Percentiles rank a stretch among this genome's conserved stretches.
Conservation (phyloP, 2,113 vertebrate genomes). For the Pseudorasbora parva region DNA sequence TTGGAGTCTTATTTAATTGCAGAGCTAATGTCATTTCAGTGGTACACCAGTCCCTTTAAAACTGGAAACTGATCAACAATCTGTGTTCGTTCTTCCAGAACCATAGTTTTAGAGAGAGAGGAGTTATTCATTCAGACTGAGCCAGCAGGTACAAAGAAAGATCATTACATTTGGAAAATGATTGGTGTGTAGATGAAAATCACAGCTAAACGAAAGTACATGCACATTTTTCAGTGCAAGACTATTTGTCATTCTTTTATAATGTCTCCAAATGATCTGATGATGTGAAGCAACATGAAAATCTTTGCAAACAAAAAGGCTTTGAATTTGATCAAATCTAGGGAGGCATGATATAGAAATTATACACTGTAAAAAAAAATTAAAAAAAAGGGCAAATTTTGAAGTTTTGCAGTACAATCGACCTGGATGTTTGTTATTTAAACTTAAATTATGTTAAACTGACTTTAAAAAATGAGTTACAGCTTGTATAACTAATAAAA, state of each 20-base stretch:
- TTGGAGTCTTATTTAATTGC: constrained; percentile 18
- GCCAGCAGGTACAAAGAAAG: not conserved
- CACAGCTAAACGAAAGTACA: not conserved
- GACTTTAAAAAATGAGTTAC: too few relatives aligned
- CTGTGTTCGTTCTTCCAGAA: constrained; percentile 40
- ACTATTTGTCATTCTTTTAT: not conserved
- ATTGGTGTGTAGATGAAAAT: not conserved
- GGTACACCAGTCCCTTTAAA: constrained; percentile 5
- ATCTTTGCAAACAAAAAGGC: not conserved
- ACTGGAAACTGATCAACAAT: not conserved
- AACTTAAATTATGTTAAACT: too few relatives aligned
- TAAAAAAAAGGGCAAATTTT: too few relatives aligned
- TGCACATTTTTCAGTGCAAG: not conserved
- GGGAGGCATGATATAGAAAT: not conserved
- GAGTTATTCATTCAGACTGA: constrained; percentile 12
- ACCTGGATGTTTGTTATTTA: too few relatives aligned
- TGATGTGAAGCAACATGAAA: not conserved
- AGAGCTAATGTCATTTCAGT: constrained; percentile 42
- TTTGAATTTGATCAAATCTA: not conserved
- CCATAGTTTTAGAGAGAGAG: not conserved
- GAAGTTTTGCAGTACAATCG: too few relatives aligned
- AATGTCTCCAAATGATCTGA: not conserved
- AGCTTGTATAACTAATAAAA: too few relatives aligned
- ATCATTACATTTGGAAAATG: not conserved
- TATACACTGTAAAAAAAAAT: too few relatives aligned